Evolutionary conservation across 1,140 invertebrate species (phyloP).

Genomic region (Lepeophtheirus salmonis): DNA sequence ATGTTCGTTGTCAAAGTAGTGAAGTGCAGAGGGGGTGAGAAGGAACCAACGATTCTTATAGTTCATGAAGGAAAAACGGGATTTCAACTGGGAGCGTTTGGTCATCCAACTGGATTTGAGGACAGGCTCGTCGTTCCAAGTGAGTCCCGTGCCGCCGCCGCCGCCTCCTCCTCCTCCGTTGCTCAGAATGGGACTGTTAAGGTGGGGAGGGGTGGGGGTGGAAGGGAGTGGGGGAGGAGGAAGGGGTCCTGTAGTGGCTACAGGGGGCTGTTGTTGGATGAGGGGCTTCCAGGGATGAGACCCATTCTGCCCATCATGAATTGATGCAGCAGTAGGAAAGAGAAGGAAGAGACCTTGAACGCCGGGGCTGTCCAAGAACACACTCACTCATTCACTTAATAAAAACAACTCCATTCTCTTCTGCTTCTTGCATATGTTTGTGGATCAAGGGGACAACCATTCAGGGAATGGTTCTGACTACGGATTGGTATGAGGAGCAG

Average conservation of each 20-base stretch:
- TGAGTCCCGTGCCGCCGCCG: too few relatives aligned
- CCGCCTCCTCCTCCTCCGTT: too few relatives aligned
- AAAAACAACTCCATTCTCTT: too few relatives aligned
- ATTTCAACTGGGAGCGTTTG: constrained; percentile 66
- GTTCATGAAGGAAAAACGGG: constrained; percentile 57
- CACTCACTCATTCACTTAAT: too few relatives aligned
- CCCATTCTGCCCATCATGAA: background rate
- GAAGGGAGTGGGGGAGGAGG: background rate
- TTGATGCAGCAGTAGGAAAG: background rate
- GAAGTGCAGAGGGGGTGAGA: constrained; percentile 44
- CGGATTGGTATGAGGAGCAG: too few relatives aligned
- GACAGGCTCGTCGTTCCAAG: constrained; percentile 12
- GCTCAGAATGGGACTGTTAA: background rate
- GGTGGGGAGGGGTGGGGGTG: background rate
- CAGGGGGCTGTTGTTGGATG: background rate
- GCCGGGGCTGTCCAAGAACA: too few relatives aligned
- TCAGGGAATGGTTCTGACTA: too few relatives aligned
- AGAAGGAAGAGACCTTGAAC: background rate
- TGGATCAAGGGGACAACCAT: too few relatives aligned
- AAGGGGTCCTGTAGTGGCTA: background rate
- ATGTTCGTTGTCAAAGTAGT: constrained; percentile 53
- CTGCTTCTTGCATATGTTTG: too few relatives aligned
- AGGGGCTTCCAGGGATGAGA: background rate
- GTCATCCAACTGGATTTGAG: constrained; percentile 45
- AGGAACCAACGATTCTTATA: constrained; percentile 67